phyloP scores from a whole-genome alignment of 2,113 vertebrate genomes.

The Chionis minor region DNA sequence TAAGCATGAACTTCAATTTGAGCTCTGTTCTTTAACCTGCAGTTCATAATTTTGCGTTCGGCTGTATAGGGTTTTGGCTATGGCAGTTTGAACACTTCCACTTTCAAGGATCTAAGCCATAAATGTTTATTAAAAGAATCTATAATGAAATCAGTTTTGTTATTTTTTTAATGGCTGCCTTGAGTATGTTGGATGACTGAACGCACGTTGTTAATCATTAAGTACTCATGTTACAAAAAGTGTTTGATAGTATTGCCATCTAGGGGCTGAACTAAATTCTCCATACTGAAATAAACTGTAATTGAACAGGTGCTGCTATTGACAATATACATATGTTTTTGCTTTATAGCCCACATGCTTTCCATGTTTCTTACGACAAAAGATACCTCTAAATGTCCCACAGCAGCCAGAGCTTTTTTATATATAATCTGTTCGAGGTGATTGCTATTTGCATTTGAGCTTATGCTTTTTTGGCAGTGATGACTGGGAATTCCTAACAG shows the following conservation, averaged over 20 bases:
- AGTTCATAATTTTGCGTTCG: constrained; percentile 62
- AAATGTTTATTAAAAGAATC: constrained; percentile 89
- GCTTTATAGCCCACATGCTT: constrained; percentile 86
- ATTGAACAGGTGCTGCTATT: constrained; percentile 88
- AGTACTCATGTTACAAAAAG: constrained; percentile 77
- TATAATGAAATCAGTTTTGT: constrained; percentile 90
- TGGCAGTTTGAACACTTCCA: constrained; percentile 74
- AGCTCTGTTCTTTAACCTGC: constrained; percentile 56
- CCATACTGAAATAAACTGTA: constrained; percentile 82
- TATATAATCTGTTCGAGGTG: constrained; percentile 79
- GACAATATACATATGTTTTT: constrained; percentile 90
- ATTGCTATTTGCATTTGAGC: constrained; percentile 78
- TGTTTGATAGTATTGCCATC: constrained; percentile 91
- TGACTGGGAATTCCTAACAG: constrained; percentile 75
- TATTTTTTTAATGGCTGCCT: constrained; percentile 87
- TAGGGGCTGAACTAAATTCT: constrained; percentile 85
- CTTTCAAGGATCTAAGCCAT: constrained; percentile 81
- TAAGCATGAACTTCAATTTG: constrained; percentile 44
- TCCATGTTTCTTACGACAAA: constrained; percentile 84
- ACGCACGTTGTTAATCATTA: constrained; percentile 81
- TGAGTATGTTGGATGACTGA: constrained; percentile 81
- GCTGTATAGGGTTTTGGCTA: constrained; percentile 45
- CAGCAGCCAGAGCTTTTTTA: constrained; percentile 72
- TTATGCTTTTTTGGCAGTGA: constrained; percentile 69
- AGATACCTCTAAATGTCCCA: constrained; percentile 77